Evolutionary conservation across 2,888 invertebrate species (phyloP), one percentile per base, ranked within the genome.

Genomic region (Conchocele bisecta): DNA sequence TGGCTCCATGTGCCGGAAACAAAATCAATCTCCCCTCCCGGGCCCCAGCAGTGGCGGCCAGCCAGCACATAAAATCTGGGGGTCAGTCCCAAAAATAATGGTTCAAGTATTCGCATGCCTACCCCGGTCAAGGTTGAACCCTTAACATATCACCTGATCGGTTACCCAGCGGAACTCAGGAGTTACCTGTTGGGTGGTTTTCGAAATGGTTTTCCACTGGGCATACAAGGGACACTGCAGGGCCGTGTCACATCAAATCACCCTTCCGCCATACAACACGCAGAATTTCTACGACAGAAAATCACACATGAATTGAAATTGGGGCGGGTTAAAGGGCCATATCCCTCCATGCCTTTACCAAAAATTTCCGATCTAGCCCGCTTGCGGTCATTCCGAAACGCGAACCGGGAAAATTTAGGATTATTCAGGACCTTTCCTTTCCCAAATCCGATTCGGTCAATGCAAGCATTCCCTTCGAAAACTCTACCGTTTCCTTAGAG

Each of bases 401-500:
- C 6, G 41, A 42, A 2, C n/a, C 39, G 0, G 41, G 61, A 15
- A 46, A 46, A 6, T 71, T 59, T 29, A n/a, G 71, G 5, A 17
- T 78, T 9, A 78, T 75, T 17, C 75, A 75, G 48, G 78, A 75
- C 20, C 56, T 72, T 3, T 71, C 69, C 9, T 75, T 37, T 33
- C 66, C 66, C 1, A 26, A 20, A 24, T 46, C 57, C 11, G 37
- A 41, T 35, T 61, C 35, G n/a, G 39, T 37, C 5, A 39, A 54
- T 54, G 37, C 26, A 26, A 39, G 26, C 26, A 54, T 39, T 20
- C 39, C 39, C 22, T 15, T 17, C 9, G 54, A 39, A 11, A 35
- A 54, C 29, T 6, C 20, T n/a, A 42, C 26, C 0, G 42, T 53
- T 1, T n/a, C 26, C 20, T 20, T 58, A 9, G 51, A 67, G 20